A percentile compares a stretch with the other conserved stretches of the same genome.
phyloP scores from a whole-genome alignment of 2,113 vertebrate genomes.

The Catagonus wagneri region DNA sequence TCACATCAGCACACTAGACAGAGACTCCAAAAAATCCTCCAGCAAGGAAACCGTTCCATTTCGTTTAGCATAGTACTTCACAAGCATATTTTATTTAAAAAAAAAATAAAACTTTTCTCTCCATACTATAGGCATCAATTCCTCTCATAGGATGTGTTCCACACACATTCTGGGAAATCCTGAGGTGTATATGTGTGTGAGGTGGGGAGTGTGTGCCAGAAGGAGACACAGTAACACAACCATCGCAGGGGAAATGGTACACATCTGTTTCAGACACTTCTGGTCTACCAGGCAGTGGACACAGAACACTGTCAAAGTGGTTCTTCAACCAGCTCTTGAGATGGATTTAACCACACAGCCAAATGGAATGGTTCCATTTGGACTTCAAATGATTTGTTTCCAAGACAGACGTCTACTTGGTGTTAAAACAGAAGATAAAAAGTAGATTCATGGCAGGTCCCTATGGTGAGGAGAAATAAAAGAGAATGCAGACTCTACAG shows the following conservation, averaged over 20 bases:
- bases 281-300: neutral
- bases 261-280: neutral
- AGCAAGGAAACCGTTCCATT: neutral
- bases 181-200: rapidly evolving
- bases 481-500: too few species aligned
- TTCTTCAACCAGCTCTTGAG: neutral
- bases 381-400: neutral
- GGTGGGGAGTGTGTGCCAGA: neutral
- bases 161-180: neutral
- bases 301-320: neutral
- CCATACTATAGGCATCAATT: neutral
- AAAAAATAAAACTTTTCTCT: neutral
- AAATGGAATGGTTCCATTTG: neutral
- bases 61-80: neutral
- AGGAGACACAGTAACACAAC: neutral
- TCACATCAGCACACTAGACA: neutral
- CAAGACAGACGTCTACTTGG: neutral
- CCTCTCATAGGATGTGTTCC: neutral
- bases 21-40: neutral
- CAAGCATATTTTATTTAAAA: neutral
- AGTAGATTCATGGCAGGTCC: neutral
- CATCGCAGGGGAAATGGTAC: neutral
- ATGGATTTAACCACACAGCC: neutral
- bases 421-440: neutral
- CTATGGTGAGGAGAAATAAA: neutral